phyloP scores from a whole-genome alignment of 2,797 vertebrate species.

The Echiichthys vipera region DNA sequence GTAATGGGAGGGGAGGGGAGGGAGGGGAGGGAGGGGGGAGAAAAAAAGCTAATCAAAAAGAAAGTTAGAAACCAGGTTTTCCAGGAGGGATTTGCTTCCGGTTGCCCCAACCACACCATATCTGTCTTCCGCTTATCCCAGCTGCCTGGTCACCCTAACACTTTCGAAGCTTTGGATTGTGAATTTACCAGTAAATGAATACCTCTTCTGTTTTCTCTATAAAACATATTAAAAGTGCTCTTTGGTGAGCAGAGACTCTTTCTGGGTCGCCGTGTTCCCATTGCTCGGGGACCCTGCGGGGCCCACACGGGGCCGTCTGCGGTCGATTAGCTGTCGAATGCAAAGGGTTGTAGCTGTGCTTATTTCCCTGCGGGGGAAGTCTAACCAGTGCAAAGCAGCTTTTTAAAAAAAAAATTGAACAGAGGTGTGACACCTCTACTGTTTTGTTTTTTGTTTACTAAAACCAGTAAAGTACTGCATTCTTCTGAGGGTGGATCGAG shows the following conservation, averaged over 20 bases:
- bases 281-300: constrained; percentile 45
- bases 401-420: constrained; percentile 54
- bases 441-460: constrained; percentile 83
- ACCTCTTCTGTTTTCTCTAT: constrained; percentile 82
- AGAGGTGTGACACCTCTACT: constrained; percentile 66
- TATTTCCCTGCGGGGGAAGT: constrained; percentile 74
- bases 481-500: constrained; percentile 77
- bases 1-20: constrained; percentile 34
- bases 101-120: constrained; percentile 72
- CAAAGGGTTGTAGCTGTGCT: constrained; percentile 80
- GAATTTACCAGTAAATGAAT: constrained; percentile 84
- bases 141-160: constrained; percentile 76
- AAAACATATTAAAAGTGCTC: constrained; percentile 82
- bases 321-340: constrained; percentile 59
- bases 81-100: constrained; percentile 84
- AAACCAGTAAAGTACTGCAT: constrained; percentile 84
- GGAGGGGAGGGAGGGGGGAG: too few relatives aligned
- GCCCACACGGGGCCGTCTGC: constrained; percentile 64
- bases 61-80: constrained; percentile 83
- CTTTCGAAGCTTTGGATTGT: constrained; percentile 81
- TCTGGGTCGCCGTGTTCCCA: constrained; percentile 43
- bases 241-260: constrained; percentile 80
- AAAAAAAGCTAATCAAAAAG: constrained; percentile 66
- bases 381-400: constrained; percentile 84
- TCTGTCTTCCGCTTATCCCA: constrained; percentile 84